phyloP scores from a whole-genome alignment of 2,797 vertebrate species.

The Halcyon chelicuti region DNA sequence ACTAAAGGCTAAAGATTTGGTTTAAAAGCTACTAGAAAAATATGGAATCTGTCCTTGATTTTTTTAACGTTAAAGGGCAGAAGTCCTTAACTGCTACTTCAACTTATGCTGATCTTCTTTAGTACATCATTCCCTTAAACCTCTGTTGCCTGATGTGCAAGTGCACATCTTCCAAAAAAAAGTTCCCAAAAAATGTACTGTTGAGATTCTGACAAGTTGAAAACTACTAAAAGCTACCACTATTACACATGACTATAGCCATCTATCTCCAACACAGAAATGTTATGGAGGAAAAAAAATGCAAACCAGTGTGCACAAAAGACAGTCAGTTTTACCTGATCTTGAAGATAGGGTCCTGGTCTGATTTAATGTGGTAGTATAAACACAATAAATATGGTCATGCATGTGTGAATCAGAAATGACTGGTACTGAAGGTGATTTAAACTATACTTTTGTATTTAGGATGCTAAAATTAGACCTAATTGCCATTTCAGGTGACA shows the following conservation, averaged over 20 bases:
- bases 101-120: no score
- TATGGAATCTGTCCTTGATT: no score
- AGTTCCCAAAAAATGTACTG: not conserved
- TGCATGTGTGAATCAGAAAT: not conserved
- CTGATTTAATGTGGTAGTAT: fast-evolving
- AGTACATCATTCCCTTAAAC: no score
- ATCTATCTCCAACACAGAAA: not conserved
- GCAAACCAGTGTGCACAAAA: not conserved
- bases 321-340: not conserved
- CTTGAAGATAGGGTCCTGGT: not conserved
- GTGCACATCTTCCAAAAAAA: not conserved
- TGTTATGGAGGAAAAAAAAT: not conserved
- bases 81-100: no score
- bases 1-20: no score
- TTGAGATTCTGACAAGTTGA: not conserved
- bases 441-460: not conserved
- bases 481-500: not conserved
- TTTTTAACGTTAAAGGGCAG: no score
- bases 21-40: no score
- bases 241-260: not conserved
- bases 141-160: not conserved
- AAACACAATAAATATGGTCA: not conserved
- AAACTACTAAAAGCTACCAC: not conserved
- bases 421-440: not conserved
- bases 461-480: not conserved